phyloP scores from a whole-genome alignment of 1,140 invertebrate species.

The Heliconius himera region DNA sequence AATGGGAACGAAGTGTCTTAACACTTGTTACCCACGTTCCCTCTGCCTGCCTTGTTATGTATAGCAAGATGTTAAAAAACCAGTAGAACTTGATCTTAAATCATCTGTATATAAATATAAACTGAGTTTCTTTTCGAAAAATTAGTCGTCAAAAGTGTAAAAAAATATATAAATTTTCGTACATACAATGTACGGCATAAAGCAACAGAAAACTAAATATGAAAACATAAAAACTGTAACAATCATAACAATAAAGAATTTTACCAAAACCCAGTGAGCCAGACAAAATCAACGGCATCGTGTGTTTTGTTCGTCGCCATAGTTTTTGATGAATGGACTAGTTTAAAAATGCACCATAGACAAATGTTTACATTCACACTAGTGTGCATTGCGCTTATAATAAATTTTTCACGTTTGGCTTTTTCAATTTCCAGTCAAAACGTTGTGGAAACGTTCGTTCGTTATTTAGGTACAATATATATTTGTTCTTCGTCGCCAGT shows the following conservation, averaged over 20 bases:
- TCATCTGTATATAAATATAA: too few species aligned
- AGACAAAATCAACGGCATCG: conserved; percentile 52
- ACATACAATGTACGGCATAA: neutral
- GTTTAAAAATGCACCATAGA: conserved; percentile 58
- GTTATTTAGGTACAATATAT: conserved; percentile 4
- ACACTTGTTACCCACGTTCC: too few species aligned
- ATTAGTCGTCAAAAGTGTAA: too few species aligned
- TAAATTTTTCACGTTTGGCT: conserved; percentile 6
- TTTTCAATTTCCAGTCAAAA: conserved; percentile 11
- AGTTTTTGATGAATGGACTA: conserved; percentile 58
- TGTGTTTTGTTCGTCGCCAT: conserved; percentile 58
- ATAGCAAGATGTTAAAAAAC: too few species aligned
- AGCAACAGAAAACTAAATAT: neutral
- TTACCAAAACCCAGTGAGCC: conserved; percentile 51
- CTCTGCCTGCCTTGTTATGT: too few species aligned
- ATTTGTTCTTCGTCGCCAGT: neutral
- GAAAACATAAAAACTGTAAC: conserved; percentile 30
- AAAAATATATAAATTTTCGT: too few species aligned
- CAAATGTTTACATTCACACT: conserved; percentile 54
- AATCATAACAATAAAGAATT: conserved; percentile 45
- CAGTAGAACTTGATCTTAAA: too few species aligned
- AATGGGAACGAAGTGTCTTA: too few species aligned
- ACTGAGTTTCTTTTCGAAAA: too few species aligned
- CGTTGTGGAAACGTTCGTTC: neutral
- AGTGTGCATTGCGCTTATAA: conserved; percentile 31